Evolutionary conservation across 2,113 vertebrate species (phyloP).

Genomic region (Diglossa brunneiventris): DNA sequence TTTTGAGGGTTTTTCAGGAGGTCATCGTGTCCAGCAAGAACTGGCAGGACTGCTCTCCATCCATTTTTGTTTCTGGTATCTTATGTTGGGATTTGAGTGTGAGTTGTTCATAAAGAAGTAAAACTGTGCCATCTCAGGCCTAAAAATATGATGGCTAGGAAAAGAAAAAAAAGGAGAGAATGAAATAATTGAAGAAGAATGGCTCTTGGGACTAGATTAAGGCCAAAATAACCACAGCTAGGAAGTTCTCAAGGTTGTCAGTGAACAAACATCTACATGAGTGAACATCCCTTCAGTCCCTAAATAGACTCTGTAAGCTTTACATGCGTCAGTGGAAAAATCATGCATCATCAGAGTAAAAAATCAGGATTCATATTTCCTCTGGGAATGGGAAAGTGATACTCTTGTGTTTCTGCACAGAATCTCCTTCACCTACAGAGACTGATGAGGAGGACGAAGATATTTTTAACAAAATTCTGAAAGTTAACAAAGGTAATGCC

Average conservation of each 20-base stretch:
- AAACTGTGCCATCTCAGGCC: background rate
- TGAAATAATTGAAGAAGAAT: background rate
- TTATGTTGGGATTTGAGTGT: background rate
- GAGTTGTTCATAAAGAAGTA: background rate
- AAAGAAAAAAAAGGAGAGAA: background rate
- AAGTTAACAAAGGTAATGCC: slow-evolving; percentile 49
- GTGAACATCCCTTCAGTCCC: background rate
- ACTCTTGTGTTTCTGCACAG: slow-evolving; percentile 8
- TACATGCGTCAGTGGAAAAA: background rate
- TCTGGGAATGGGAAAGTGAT: background rate
- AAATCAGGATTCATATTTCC: background rate
- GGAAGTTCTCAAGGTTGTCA: background rate
- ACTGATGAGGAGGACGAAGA: background rate
- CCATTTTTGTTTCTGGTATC: background rate
- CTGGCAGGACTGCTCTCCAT: background rate
- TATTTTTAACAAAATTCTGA: slow-evolving; percentile 54
- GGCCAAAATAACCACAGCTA: background rate
- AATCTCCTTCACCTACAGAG: background rate
- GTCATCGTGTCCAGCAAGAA: background rate
- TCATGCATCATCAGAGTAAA: background rate
- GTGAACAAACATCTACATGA: background rate
- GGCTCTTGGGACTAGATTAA: background rate
- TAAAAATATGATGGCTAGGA: background rate
- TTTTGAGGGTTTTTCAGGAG: background rate
- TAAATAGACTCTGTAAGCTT: background rate